Base-by-base conservation (phyloP, 2,888 invertebrate species). In the Drosophila setosimentum region DNA sequence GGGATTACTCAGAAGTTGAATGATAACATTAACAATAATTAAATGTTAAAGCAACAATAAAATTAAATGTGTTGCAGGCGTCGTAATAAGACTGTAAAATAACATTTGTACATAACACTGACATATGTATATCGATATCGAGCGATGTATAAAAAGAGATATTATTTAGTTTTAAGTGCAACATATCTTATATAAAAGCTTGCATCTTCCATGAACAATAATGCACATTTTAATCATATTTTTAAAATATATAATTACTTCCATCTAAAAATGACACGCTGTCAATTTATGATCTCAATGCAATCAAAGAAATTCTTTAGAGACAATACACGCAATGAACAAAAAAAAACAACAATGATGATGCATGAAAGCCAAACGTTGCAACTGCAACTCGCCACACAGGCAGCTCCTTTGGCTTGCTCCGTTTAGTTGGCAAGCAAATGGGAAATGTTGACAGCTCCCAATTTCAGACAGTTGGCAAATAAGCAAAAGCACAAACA, bases 391-490 rank as follows among this genome's bases (percentile, higher is more conserved):
- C 27, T 24, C 32, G 11, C 30, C 21, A 24, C 45, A 8, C 4
- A 45, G 45, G 24, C 27, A 16, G 13, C 11, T 21, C 11, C 27
- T 33, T 24, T 40, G 18, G 13, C 32, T 10, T 27, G n/a, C 18
- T 35, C 45, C 73, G 69, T 68, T 73, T 73, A 33, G 81, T 73
- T 83, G 62, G 73, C 80, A 80, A 77, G 72, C 84, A 80, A 65
- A 64, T 42, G 33, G 50, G 30, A 40, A 69, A 55, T 62, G 66
- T 50, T 64, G 57, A 59, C 67, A 65, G 62, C 66, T 64, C 51
- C 27, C 55, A 33, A 37, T 30, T 49, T 53, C 73, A 86, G 87
- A 84, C 83, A 77, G 72, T 82, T 53, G 59, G 76, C 87, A 87
- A 84, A 87, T 81, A 83, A 64, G 64, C 67, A 68, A 51, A 13